Percentiles rank a stretch among this genome's conserved stretches.
Evolutionary conservation across 53 echinoderm and acorn worm genomes (phyloP).

Genomic region (Hippasteria phrygiana): DNA sequence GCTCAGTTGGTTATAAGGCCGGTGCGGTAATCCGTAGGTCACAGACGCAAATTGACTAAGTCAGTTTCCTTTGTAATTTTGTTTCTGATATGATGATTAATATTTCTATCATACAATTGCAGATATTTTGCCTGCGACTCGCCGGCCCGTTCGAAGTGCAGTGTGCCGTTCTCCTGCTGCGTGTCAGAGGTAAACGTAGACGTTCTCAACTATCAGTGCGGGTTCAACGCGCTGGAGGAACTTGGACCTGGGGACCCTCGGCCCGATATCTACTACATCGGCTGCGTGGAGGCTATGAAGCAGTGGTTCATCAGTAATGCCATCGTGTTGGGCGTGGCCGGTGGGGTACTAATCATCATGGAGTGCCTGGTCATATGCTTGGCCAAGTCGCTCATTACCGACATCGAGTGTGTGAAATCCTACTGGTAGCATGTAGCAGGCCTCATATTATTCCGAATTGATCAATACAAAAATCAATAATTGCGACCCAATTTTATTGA

Average conservation of each 20-base stretch:
- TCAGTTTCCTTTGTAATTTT: too few relatives aligned
- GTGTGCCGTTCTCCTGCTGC: slow-evolving; percentile 96
- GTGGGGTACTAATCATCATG: slow-evolving; percentile 78
- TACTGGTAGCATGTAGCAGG: slow-evolving; percentile 73
- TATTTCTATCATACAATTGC: slow-evolving; percentile 1
- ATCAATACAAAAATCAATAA: too few relatives aligned
- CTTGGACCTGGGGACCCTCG: slow-evolving; percentile 2
- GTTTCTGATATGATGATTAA: too few relatives aligned
- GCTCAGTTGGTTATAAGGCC: too few relatives aligned
- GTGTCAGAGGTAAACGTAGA: slow-evolving; percentile 44
- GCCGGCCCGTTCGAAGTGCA: slow-evolving; percentile 75
- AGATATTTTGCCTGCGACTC: slow-evolving; percentile 91
- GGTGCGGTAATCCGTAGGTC: too few relatives aligned
- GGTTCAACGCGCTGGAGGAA: slow-evolving; percentile 69
- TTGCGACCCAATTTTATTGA: too few relatives aligned
- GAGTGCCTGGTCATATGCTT: slow-evolving; percentile 88
- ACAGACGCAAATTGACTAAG: too few relatives aligned
- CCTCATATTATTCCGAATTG: too few relatives aligned
- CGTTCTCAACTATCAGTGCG: slow-evolving; percentile 96
- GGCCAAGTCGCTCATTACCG: slow-evolving; percentile 77
- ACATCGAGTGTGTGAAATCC: slow-evolving; percentile 87
- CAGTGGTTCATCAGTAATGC: slow-evolving; percentile 85
- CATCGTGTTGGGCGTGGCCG: slow-evolving; percentile 78
- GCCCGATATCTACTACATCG: slow-evolving; percentile 67
- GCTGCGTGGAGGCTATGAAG: slow-evolving; percentile 83